These are phyloP conservation scores for Tympanoctomys barrerae DNA, from an alignment of 2,797 vertebrate species.

Conservation along the genomic window DNA sequence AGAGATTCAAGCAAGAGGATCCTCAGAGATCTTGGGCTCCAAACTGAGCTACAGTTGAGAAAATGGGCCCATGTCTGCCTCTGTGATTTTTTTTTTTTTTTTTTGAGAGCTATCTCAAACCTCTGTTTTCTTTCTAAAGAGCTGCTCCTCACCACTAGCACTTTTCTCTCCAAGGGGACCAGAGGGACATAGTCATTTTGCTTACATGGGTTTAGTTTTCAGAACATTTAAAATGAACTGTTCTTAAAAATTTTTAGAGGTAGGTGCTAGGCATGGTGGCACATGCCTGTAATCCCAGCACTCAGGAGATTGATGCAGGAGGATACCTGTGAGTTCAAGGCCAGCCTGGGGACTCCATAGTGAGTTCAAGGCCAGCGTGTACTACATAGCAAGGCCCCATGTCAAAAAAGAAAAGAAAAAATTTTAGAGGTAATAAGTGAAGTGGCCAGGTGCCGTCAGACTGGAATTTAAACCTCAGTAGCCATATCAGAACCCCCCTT, in stretches of 20 bases:
- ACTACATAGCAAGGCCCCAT: not conserved
- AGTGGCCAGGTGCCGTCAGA: not conserved
- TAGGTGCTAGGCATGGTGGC: not conserved
- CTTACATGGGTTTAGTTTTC: constrained; percentile 59
- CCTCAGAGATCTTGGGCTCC: not conserved
- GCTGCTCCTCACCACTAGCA: not conserved
- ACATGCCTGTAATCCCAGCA: not conserved
- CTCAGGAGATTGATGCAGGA: not conserved
- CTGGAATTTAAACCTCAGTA: not conserved
- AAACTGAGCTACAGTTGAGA: not conserved
- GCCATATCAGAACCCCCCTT: not conserved
- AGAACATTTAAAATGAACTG: not conserved
- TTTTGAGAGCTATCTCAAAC: not conserved
- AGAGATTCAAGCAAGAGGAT: not conserved
- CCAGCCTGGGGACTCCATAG: not conserved
- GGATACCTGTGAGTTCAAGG: not conserved
- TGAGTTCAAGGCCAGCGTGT: not conserved
- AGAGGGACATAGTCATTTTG: not conserved
- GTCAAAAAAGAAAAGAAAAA: not conserved
- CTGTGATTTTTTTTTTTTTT: not conserved
- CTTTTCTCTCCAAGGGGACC: not conserved
- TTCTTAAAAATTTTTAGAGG: constrained; percentile 15
- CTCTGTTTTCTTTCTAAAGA: not conserved
- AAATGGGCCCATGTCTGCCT: not conserved
- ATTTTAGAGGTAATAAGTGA: not conserved